Percentiles rank a stretch among this genome's conserved stretches.
Conservation (phyloP, 2,797 vertebrate species). For the Urophycis tenuis region DNA sequence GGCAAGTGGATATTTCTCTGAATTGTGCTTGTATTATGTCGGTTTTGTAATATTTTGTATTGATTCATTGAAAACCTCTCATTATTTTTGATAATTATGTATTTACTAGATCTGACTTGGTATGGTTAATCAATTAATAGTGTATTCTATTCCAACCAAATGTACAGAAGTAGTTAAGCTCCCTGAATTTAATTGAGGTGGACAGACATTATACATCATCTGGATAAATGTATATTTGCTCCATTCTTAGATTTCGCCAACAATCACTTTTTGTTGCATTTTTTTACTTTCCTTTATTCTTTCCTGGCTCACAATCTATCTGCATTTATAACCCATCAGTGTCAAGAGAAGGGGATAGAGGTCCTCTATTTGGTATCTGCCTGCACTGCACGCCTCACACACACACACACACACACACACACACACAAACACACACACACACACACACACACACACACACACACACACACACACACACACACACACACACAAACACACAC, state of each 20-base stretch:
- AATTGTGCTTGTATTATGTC: background rate
- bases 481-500: slow-evolving; percentile 19
- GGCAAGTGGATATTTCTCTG: background rate
- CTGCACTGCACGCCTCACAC: slow-evolving; percentile 1
- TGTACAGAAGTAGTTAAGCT: background rate
- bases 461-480: slow-evolving; percentile 15
- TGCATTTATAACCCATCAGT: slow-evolving; percentile 67
- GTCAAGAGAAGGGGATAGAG: slow-evolving; percentile 36
- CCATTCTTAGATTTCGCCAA: background rate
- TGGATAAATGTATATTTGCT: background rate
- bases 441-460: slow-evolving; percentile 10
- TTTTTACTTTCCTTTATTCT: slow-evolving; percentile 2
- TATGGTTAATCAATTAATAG: background rate
- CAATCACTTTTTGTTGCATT: slow-evolving; percentile 51
- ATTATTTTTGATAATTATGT: background rate
- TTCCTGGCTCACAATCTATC: slow-evolving; percentile 55
- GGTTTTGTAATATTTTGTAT: background rate
- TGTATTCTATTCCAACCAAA: background rate
- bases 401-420: slow-evolving; percentile 9
- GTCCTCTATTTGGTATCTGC: slow-evolving; percentile 3
- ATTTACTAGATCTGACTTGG: background rate
- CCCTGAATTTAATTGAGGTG: background rate
- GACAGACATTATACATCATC: background rate
- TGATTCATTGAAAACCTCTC: background rate
- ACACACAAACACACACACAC: slow-evolving; percentile 5